Base-by-base conservation (phyloP, 2,888 invertebrate genomes). In the Cryptosula pallasiana region DNA sequence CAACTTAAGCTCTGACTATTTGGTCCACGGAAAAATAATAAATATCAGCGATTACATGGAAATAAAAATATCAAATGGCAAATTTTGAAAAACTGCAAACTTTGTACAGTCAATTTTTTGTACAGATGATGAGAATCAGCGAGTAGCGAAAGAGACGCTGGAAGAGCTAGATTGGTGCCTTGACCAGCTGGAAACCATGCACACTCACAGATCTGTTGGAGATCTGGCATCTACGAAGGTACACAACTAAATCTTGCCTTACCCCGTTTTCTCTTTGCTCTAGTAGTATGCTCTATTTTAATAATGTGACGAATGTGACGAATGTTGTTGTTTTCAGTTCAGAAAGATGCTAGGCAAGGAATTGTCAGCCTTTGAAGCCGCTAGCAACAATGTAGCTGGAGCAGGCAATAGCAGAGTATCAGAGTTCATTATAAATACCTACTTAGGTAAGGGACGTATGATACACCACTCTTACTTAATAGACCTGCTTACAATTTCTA, bases 141-240 rank as follows among this genome's bases (percentile, higher is more conserved):
- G 95, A 86, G 88, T 96, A 86, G 95, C 96, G 73, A 88, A 93
- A 86, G 96, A 98, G 86, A 97, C 97, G 69, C 91, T 98, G 87
- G 97, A 99, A 86, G 99, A 99, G 88, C 88, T 99, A 86, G 99
- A 99, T 88, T 99, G 99, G 99, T 99, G 99, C 86, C 89, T 99
- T 87, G 98, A 99, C 88, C 98, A 99, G 88, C 88, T 99, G 87
- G 98, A 99, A 88, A 97, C 96, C 78, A 97, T 99, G 86, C 98
- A 99, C 89, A 97, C 97, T 75, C 97, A 99, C 87, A 91, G 97
- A 84, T 97, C 96, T 81, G 99, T 99, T 80, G 96, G 95, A 76
- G 98, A 99, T 86, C 97, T 99, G 97, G 99, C 99, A 82, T 96
- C 97, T 78, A 91, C 94, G 83, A 99, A 99, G 93, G 99, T 98